Evolutionary conservation across 2,888 invertebrate genomes (phyloP).

Genomic region (Caenorhabditis sinica): DNA sequence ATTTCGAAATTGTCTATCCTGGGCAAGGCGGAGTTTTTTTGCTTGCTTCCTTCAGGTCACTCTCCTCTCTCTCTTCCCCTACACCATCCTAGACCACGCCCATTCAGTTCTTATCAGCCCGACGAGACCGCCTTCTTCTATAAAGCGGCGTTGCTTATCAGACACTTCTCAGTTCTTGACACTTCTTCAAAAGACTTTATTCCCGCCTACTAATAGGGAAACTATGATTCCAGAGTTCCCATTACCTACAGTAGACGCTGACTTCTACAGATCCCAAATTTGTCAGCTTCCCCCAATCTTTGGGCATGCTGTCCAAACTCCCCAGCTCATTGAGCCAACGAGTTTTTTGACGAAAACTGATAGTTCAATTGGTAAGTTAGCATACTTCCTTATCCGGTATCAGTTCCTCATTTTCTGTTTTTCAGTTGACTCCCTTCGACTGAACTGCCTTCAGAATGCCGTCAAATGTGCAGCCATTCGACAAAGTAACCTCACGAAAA

Average conservation of each 20-base stretch:
- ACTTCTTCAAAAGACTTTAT: constrained; percentile 34
- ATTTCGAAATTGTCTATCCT: constrained; percentile 43
- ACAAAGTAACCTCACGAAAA: constrained; percentile 42
- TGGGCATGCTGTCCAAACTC: constrained; percentile 46
- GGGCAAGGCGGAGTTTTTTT: constrained; percentile 30
- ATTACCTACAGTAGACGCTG: constrained; percentile 71
- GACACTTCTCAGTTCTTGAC: constrained; percentile 51
- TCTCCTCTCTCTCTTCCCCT: constrained; percentile 12
- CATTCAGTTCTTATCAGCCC: constrained; percentile 30
- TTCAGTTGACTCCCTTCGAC: constrained; percentile 45
- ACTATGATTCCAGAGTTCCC: constrained; percentile 74
- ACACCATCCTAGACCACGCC: constrained; percentile 6
- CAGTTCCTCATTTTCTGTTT: constrained; percentile 13
- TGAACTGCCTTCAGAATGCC: constrained; percentile 52
- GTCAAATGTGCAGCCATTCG: constrained; percentile 49
- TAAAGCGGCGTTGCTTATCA: constrained; percentile 51
- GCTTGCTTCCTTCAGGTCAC: constrained; percentile 22
- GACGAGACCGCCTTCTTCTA: constrained; percentile 35
- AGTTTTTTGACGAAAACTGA: constrained; percentile 39
- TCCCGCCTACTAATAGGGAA: constrained; percentile 42
- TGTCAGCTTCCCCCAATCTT: constrained; percentile 66
- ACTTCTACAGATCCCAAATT: constrained; percentile 72
- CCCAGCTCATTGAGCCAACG: constrained; percentile 53
- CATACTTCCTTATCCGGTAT: background rate
- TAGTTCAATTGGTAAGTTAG: constrained; percentile 64